Base-by-base conservation (phyloP, 2,888 invertebrate genomes). In the Diaprepes abbreviatus region DNA sequence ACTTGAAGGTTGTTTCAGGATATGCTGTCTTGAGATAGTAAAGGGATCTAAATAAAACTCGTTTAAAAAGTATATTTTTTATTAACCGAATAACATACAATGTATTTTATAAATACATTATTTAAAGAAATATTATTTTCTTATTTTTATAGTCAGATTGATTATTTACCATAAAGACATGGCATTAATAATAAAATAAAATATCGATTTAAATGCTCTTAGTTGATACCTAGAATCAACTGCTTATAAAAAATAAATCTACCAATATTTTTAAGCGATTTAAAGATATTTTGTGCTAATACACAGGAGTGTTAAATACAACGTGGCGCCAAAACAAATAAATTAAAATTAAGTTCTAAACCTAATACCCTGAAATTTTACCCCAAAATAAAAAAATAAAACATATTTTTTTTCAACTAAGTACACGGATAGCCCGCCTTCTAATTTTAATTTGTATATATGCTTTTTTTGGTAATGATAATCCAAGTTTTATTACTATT, bases 231-330 rank as follows among this genome's bases (percentile, higher is more conserved):
- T 38, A 16, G 14, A 2, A 14, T 38, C 14, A 14, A 38, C 16
- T 6, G 24, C 5, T 9, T 35, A 35, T 35, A 45, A 21, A 45
- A 43, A 45, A 45, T 45, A 45, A 38, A 45, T 45, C 21, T 45
- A n/a, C n/a, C n/a, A 45, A 6, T 19, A 45, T 21, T 45, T 5
- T 45, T 21, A 21, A 45, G 19, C 45, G 21, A 10, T 45, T 45
- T 45, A 10, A n/a, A n/a, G 9, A 17, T 14, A 38, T 10, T 21
- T 21, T 45, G 16, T 21, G 45, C 45, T n/a, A 9, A 16, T 45
- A 19, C 7, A 10, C 16, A 14, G 14, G 14, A 14, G 1, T 3
- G 10, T 5, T 16, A 4, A 38, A 14, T 38, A 38, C 7, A 16
- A 38, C 3, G 16, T 16, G 5, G 38, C 38, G 16, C 14, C n/a